Evolutionary conservation across 2,113 vertebrate species (phyloP).

Genomic region (Geococcyx californianus): DNA sequence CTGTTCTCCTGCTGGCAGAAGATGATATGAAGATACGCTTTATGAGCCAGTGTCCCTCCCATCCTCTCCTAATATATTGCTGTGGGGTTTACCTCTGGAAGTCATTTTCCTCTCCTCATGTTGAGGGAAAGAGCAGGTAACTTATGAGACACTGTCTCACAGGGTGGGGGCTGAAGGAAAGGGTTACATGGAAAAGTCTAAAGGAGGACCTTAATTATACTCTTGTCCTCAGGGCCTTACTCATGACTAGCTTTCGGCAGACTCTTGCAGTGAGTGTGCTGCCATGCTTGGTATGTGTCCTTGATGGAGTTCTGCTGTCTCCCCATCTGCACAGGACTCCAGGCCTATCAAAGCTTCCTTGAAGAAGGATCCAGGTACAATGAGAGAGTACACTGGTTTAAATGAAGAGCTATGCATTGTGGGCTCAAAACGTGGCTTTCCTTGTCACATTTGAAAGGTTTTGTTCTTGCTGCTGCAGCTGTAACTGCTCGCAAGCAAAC

Average conservation of each 20-base stretch:
- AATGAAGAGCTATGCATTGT: neutral
- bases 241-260: neutral
- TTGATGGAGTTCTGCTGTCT: neutral
- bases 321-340: neutral
- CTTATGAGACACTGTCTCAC: neutral
- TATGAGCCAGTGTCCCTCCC: neutral
- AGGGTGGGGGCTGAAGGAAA: neutral
- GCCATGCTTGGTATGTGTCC: rapidly evolving
- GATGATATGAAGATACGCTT: neutral
- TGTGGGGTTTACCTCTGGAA: neutral
- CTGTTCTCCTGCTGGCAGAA: neutral
- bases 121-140: neutral
- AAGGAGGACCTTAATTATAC: neutral
- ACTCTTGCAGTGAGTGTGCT: neutral
- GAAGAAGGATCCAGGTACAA: rapidly evolving
- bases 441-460: neutral
- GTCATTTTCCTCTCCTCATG: neutral
- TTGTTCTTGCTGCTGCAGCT: neutral
- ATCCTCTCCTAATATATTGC: neutral
- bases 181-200: neutral
- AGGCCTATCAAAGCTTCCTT: neutral
- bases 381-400: neutral
- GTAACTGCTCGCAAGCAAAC: neutral
- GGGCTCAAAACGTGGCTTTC: neutral
- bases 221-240: neutral